Conservation (phyloP, 2,797 vertebrate species). For the Poecilia wingei region DNA sequence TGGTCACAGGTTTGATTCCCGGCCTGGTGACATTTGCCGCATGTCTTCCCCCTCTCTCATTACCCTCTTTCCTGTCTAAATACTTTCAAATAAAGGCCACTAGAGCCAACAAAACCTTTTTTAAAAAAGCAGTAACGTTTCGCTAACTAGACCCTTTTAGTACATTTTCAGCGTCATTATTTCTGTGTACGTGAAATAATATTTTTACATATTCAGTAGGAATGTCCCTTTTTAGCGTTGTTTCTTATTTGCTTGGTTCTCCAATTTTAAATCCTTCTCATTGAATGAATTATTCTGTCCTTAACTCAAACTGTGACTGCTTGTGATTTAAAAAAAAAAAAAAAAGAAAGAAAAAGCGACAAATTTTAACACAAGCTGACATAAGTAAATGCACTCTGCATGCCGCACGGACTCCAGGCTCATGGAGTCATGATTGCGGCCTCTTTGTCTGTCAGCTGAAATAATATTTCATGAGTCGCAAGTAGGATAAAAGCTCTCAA, state of each 20-base stretch:
- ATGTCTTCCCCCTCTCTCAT: too few relatives aligned
- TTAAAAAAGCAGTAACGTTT: neutral
- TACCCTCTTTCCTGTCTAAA: too few relatives aligned
- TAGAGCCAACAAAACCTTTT: too few relatives aligned
- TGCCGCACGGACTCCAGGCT: neutral
- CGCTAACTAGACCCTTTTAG: neutral
- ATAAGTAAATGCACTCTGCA: neutral
- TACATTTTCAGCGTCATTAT: neutral
- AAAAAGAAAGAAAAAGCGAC: neutral
- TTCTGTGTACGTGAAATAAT: neutral
- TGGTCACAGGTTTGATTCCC: too few relatives aligned
- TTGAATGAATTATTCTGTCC: neutral
- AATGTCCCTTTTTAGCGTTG: neutral
- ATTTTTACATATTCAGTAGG: neutral
- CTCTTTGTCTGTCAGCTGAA: slow-evolving; percentile 37
- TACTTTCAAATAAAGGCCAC: too few relatives aligned
- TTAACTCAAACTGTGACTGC: neutral
- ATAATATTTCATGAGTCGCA: slow-evolving; percentile 37
- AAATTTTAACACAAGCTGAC: neutral
- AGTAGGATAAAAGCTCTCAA: slow-evolving; percentile 13
- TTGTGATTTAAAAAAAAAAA: neutral
- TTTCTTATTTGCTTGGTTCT: neutral
- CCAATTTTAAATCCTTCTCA: neutral
- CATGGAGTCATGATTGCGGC: slow-evolving; percentile 26
- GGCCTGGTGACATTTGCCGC: too few relatives aligned